A percentile compares a stretch with the other conserved stretches of the same genome.
Evolutionary conservation across 2,113 vertebrate genomes (phyloP).

Genomic region (Nansenia antarctica): DNA sequence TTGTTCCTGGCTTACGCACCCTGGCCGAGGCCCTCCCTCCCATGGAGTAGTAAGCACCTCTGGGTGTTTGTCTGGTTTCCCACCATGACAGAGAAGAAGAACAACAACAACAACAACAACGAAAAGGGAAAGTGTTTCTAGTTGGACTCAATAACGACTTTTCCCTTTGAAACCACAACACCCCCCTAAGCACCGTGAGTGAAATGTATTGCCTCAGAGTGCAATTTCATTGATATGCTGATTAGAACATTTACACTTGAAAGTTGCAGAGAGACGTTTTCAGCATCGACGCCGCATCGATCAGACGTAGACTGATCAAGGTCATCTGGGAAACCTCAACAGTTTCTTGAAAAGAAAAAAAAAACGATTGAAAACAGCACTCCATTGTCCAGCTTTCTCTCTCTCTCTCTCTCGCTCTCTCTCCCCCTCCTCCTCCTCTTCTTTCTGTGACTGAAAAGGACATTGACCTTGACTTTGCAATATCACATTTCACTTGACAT

Average conservation of each 20-base stretch:
- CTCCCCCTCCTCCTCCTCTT: too few species aligned
- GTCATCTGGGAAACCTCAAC: neutral
- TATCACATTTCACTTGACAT: constrained; percentile 7
- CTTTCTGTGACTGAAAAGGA: neutral
- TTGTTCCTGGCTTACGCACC: too few species aligned
- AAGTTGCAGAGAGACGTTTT: neutral
- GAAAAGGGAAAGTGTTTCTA: constrained; percentile 6
- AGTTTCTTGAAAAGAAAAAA: too few species aligned
- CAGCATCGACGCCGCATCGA: neutral
- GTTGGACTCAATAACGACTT: constrained; percentile 29
- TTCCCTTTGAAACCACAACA: constrained; percentile 11
- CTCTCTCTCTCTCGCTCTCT: too few species aligned
- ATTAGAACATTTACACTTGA: constrained; percentile 26
- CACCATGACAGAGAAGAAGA: too few species aligned
- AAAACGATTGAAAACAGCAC: neutral
- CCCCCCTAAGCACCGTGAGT: constrained; percentile 1
- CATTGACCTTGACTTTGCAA: constrained; percentile 21
- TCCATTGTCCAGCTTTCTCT: neutral
- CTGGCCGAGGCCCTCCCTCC: too few species aligned
- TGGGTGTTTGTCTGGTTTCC: neutral
- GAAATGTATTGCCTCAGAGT: neutral
- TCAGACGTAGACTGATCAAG: neutral
- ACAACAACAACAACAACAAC: constrained; percentile 12
- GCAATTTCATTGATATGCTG: constrained; percentile 35
- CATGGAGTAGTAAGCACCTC: too few species aligned